Percentiles rank a stretch among this genome's conserved stretches.
phyloP scores from a whole-genome alignment of 2,113 vertebrate species.

The Drymodes brunneopygia region DNA sequence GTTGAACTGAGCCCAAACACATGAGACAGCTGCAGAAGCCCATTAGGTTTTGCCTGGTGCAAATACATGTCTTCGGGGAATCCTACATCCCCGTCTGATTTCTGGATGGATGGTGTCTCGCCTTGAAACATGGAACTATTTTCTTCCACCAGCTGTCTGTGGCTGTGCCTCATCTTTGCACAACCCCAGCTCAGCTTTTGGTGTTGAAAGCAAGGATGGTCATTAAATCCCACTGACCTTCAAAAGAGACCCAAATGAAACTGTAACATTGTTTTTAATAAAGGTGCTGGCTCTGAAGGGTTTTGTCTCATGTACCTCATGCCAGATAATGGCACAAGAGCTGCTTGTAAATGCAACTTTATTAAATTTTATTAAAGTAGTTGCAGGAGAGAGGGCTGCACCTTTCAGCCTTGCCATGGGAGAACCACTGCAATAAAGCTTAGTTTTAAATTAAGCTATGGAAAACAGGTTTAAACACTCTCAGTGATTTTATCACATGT shows the following conservation, averaged over 20 bases:
- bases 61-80: background rate
- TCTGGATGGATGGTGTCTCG: background rate
- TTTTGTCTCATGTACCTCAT: background rate
- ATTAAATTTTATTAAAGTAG: background rate
- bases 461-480: background rate
- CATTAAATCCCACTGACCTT: background rate
- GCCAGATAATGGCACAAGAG: background rate
- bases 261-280: background rate
- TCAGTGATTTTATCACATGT: background rate
- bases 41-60: background rate
- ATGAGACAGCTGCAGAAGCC: background rate
- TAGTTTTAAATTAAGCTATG: background rate
- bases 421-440: background rate
- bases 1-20: background rate
- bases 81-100: background rate
- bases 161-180: background rate
- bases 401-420: background rate
- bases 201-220: accelerated
- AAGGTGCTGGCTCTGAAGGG: background rate
- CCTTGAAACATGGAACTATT: background rate
- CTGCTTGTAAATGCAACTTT: background rate
- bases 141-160: background rate
- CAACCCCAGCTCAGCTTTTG: background rate
- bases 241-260: background rate
- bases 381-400: accelerated